These are phyloP conservation scores for Ophion ellenae DNA, from an alignment of 2,888 invertebrate species.

Conservation along the genomic window DNA sequence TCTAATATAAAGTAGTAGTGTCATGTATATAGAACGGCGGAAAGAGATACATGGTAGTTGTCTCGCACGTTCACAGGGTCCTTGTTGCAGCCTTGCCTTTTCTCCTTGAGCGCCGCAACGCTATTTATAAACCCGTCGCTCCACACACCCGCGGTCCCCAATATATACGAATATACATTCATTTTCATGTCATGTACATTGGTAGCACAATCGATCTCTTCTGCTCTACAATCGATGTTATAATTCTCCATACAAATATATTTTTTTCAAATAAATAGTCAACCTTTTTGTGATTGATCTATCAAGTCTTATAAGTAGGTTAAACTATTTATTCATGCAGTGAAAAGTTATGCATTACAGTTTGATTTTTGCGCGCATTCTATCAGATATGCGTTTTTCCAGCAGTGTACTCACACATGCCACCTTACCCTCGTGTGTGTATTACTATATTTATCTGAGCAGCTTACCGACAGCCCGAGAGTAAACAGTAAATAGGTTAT, in stretches of 20 bases:
- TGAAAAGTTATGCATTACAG: not conserved
- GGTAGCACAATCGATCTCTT: conserved; percentile 1
- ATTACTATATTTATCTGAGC: not conserved
- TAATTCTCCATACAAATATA: not conserved
- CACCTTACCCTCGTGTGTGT: not conserved
- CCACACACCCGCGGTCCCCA: conserved; percentile 39
- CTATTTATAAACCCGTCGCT: conserved; percentile 75
- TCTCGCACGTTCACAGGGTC: conserved; percentile 67
- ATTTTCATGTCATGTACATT: not conserved
- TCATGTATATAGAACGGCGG: conserved; percentile 34
- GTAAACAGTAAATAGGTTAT: conserved; percentile 48
- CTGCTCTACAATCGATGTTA: not conserved
- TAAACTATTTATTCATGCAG: not conserved
- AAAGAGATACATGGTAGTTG: conserved; percentile 47
- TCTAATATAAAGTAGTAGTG: conserved; percentile 39
- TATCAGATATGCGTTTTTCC: not conserved
- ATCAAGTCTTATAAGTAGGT: not conserved
- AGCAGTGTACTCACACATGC: not conserved
- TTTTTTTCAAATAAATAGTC: not conserved
- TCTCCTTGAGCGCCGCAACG: conserved; percentile 76
- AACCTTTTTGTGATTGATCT: not conserved
- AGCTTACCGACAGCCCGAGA: not conserved
- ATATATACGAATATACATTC: conserved; percentile 23
- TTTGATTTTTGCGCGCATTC: not conserved
- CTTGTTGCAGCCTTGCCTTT: conserved; percentile 79